Percentiles rank a stretch among this genome's conserved stretches.
Evolutionary conservation across 1,140 invertebrate genomes (phyloP).

Genomic region (Drosophila nigromelanica): DNA sequence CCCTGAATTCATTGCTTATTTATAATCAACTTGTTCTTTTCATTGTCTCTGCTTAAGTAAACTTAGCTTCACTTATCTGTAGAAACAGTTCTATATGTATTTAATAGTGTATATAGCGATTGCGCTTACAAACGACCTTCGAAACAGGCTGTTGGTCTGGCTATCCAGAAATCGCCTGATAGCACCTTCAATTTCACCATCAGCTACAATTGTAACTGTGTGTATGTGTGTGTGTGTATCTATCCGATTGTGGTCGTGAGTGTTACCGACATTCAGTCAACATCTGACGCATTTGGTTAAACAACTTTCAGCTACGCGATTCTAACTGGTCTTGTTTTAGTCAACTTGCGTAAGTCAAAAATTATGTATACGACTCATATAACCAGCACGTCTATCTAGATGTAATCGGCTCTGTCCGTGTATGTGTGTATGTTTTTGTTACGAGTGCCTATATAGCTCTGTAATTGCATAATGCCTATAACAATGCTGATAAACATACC

Average conservation of each 20-base stretch:
- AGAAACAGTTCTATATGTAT: too few relatives aligned
- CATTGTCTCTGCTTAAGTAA: neutral
- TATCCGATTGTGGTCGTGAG: neutral
- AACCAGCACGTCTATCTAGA: slow-evolving; percentile 36
- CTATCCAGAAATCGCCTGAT: slow-evolving; percentile 5
- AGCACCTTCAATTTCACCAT: slow-evolving; percentile 2
- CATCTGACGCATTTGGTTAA: slow-evolving; percentile 51
- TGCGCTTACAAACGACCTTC: slow-evolving; percentile 35
- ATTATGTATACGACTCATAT: slow-evolving; percentile 64
- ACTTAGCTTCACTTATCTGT: neutral
- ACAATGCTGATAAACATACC: slow-evolving; percentile 62
- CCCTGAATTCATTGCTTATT: neutral
- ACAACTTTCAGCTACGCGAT: slow-evolving; percentile 40
- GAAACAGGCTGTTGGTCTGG: slow-evolving; percentile 17
- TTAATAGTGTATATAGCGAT: neutral
- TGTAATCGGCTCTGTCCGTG: slow-evolving; percentile 21
- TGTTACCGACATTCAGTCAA: slow-evolving; percentile 13
- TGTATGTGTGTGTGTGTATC: neutral
- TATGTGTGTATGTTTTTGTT: neutral
- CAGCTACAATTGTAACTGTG: neutral
- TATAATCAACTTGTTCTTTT: too few relatives aligned
- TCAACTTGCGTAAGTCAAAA: slow-evolving; percentile 58
- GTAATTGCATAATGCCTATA: slow-evolving; percentile 60
- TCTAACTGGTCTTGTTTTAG: slow-evolving; percentile 34
- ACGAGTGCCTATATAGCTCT: slow-evolving; percentile 10